phyloP scores from a whole-genome alignment of 1,140 invertebrate genomes.

The Penaeus indicus region DNA sequence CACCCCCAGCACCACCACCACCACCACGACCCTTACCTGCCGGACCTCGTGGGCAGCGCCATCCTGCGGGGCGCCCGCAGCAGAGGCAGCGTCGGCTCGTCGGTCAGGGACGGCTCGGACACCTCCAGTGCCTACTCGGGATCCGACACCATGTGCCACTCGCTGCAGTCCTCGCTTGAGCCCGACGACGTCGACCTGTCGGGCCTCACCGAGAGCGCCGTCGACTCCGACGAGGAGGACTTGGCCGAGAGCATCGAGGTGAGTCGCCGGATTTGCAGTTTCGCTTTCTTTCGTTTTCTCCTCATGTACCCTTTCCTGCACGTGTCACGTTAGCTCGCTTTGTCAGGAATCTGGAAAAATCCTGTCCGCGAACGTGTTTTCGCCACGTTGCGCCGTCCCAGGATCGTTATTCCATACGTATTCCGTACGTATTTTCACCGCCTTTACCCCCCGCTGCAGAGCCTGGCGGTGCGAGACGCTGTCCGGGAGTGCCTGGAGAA shows the following conservation, averaged over 20 bases:
- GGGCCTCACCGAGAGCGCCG: constrained; percentile 92
- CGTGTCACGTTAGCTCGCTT: too few species aligned
- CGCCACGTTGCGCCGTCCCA: not conserved
- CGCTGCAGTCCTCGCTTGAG: constrained; percentile 72
- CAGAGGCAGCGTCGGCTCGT: constrained; percentile 62
- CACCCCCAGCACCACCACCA: constrained; percentile 86
- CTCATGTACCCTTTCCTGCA: not conserved
- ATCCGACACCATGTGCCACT: constrained; percentile 87
- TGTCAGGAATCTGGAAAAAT: too few species aligned
- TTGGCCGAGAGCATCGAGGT: constrained; percentile 90
- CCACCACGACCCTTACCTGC: constrained; percentile 50
- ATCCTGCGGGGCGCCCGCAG: constrained; percentile 58
- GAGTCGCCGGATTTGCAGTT: constrained; percentile 37
- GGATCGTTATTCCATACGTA: not conserved
- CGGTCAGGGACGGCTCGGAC: constrained; percentile 76
- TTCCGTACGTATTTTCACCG: constrained; percentile 35
- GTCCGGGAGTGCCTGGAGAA: constrained; percentile 98
- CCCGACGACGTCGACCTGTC: constrained; percentile 92
- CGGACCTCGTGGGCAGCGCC: constrained; percentile 54
- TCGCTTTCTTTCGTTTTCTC: not conserved
- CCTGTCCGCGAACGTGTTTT: too few species aligned
- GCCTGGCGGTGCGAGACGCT: constrained; percentile 89
- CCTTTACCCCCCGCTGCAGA: constrained; percentile 74
- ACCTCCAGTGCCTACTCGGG: constrained; percentile 96
- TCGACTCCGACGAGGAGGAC: constrained; percentile 95